A percentile compares a stretch with the other conserved stretches of the same genome.
Evolutionary conservation across 2,888 invertebrate species (phyloP).

Genomic region (Yponomeuta cagnagella): DNA sequence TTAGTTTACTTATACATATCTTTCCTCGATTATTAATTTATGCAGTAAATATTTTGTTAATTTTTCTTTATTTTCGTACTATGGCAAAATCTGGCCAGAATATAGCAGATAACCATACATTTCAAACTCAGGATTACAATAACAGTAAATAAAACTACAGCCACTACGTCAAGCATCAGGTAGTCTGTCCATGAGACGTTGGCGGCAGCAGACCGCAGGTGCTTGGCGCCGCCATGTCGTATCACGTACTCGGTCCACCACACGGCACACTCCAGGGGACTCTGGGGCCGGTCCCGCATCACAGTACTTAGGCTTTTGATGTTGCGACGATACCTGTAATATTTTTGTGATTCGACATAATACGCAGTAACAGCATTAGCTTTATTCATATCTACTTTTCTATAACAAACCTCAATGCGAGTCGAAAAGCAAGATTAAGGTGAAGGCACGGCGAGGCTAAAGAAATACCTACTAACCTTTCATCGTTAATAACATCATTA

Average conservation of each 20-base stretch:
- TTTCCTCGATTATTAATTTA: too few species aligned
- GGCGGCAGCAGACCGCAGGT: constrained; percentile 25
- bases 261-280: constrained; percentile 30
- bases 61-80: too few species aligned
- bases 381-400: neutral
- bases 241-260: constrained; percentile 39
- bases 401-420: neutral
- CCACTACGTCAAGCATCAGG: constrained; percentile 28
- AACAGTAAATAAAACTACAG: constrained; percentile 25
- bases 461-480: neutral
- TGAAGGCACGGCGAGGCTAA: neutral
- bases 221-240: constrained; percentile 26
- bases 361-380: neutral
- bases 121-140: constrained; percentile 24
- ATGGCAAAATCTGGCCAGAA: too few species aligned
- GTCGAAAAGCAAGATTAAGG: neutral
- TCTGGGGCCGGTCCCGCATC: constrained; percentile 30
- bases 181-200: constrained; percentile 15
- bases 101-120: neutral
- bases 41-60: too few species aligned
- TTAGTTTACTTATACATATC: too few species aligned
- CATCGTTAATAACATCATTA: neutral
- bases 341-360: too few species aligned
- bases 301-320: constrained; percentile 22
- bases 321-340: constrained; percentile 30